Conservation (phyloP, 1,140 invertebrate species). For the Anastatus disparis region DNA sequence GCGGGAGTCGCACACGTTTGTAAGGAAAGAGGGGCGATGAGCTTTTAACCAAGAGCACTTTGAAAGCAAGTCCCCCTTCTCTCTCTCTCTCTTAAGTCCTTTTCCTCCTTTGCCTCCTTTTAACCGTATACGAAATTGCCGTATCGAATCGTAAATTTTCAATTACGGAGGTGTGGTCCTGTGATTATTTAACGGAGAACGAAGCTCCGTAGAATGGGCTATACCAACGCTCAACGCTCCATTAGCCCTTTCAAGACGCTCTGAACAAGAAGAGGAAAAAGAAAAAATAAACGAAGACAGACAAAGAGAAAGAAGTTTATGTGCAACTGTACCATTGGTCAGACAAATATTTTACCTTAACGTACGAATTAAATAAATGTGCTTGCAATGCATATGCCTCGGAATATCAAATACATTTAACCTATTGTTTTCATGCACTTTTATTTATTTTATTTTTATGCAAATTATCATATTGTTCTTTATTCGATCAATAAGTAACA, state of each 20-base stretch:
- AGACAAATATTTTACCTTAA: background rate
- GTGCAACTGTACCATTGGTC: background rate
- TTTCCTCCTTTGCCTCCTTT: background rate
- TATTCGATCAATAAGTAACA: too few relatives aligned
- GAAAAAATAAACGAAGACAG: background rate
- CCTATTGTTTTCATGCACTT: too few relatives aligned
- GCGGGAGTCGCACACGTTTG: too few relatives aligned
- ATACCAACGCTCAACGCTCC: conserved; percentile 13
- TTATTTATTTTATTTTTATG: too few relatives aligned
- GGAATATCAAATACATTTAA: too few relatives aligned
- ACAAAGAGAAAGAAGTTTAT: background rate
- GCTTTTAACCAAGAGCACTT: conserved; percentile 41
- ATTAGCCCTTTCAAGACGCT: conserved; percentile 29
- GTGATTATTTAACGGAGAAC: conserved; percentile 32
- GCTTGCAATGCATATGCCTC: too few relatives aligned
- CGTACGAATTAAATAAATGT: too few relatives aligned
- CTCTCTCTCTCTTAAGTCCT: background rate
- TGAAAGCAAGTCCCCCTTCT: conserved; percentile 5
- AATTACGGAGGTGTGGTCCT: conserved; percentile 40
- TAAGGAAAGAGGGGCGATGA: conserved; percentile 21
- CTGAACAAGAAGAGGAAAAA: too few relatives aligned
- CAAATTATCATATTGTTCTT: too few relatives aligned
- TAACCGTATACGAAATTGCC: conserved; percentile 8
- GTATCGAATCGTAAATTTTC: conserved; percentile 42
- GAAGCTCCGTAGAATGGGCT: background rate